phyloP scores from a whole-genome alignment of 2,797 vertebrate genomes.

The Babyrousa celebensis region DNA sequence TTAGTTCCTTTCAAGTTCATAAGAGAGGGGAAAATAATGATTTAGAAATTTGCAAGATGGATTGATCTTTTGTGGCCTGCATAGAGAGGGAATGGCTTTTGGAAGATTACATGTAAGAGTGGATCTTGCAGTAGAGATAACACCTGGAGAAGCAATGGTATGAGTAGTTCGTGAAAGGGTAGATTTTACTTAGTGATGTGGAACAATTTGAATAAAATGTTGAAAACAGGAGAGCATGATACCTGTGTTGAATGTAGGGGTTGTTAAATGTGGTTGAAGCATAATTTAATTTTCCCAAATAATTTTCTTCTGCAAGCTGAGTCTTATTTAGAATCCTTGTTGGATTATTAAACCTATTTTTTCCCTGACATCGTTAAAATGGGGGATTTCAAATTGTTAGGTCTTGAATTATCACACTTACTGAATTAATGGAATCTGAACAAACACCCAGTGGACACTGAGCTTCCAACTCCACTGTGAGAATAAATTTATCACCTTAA shows the following conservation, averaged over 20 bases:
- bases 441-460: neutral
- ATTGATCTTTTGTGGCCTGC: neutral
- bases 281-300: conserved; percentile 37
- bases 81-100: neutral
- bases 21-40: neutral
- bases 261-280: neutral
- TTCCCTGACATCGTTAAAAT: neutral
- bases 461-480: neutral
- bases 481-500: neutral
- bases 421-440: conserved; percentile 19
- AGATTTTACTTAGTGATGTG: neutral
- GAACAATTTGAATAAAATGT: neutral
- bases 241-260: neutral
- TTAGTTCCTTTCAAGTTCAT: neutral
- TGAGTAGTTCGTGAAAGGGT: neutral
- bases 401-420: conserved; percentile 10
- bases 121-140: neutral
- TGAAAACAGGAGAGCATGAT: neutral
- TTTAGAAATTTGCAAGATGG: neutral
- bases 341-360: neutral
- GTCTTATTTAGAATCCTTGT: neutral
- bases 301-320: neutral
- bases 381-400: neutral
- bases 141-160: neutral
- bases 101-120: neutral